A percentile compares a stretch with the other conserved stretches of the same genome.
These are phyloP conservation scores for Botia almorhae DNA, from an alignment of 2,797 vertebrate species.

Conservation along the genomic window DNA sequence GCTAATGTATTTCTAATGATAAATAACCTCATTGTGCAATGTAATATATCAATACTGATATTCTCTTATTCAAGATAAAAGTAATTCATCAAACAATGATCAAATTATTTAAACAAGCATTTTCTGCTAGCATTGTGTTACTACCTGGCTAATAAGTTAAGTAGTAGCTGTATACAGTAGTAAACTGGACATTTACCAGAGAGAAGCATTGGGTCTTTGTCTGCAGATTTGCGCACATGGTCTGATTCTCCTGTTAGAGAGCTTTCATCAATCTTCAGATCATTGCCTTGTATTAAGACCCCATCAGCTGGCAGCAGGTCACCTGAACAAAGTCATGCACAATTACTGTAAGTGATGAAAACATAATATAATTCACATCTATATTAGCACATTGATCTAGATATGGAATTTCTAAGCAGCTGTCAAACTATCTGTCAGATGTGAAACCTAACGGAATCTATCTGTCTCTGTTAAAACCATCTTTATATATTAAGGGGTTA, in stretches of 20 bases:
- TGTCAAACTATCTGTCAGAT: background rate
- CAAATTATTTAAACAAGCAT: too few species aligned
- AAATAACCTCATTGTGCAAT: too few species aligned
- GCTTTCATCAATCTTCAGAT: slow-evolving; percentile 97
- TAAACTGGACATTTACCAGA: slow-evolving; percentile 82
- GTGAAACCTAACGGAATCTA: background rate
- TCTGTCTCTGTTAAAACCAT: background rate
- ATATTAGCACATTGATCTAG: background rate
- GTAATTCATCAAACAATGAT: too few species aligned
- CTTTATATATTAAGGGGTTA: too few species aligned
- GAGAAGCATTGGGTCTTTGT: slow-evolving; percentile 96
- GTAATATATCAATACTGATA: too few species aligned
- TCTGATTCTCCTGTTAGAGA: slow-evolving; percentile 97
- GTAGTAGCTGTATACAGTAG: background rate
- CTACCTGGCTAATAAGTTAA: background rate
- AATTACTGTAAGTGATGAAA: background rate
- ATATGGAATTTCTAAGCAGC: background rate
- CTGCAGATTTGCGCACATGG: slow-evolving; percentile 91
- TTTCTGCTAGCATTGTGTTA: too few species aligned
- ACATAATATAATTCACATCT: background rate
- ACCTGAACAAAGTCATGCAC: slow-evolving; percentile 73
- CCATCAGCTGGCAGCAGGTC: slow-evolving; percentile 95
- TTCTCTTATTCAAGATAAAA: too few species aligned
- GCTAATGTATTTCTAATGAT: too few species aligned
- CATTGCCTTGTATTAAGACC: slow-evolving; percentile 95